phyloP scores from a whole-genome alignment of 2,888 invertebrate species.

The Nephrotoma appendiculata region DNA sequence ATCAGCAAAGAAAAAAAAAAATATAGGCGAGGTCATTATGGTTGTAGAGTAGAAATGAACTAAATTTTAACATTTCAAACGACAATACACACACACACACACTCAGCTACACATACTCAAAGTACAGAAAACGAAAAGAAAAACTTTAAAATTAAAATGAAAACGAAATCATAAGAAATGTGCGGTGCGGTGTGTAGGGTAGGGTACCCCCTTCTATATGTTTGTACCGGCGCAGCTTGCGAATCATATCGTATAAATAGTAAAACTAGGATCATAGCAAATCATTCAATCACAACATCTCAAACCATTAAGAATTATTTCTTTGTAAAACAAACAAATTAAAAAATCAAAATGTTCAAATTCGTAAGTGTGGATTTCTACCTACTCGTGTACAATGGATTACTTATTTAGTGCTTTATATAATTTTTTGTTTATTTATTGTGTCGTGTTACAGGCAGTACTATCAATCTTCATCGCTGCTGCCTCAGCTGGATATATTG shows the following conservation, averaged over 20 bases:
- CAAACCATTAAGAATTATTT: slow-evolving; percentile 16
- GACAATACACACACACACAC: neutral
- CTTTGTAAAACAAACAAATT: slow-evolving; percentile 16
- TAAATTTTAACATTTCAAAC: slow-evolving; percentile 1
- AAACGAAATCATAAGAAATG: neutral
- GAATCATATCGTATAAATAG: slow-evolving; percentile 28
- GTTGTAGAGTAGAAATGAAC: neutral
- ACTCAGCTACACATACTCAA: neutral
- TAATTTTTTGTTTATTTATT: slow-evolving; percentile 6
- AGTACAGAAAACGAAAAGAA: neutral
- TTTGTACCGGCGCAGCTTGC: neutral
- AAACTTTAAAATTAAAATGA: neutral
- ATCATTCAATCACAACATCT: slow-evolving; percentile 26
- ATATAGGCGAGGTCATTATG: neutral
- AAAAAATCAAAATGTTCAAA: slow-evolving; percentile 29
- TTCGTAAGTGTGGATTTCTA: slow-evolving; percentile 25
- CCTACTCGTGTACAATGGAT: neutral
- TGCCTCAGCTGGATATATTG: slow-evolving; percentile 29
- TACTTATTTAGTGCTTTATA: neutral
- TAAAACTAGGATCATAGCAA: slow-evolving; percentile 21
- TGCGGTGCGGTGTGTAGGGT: neutral
- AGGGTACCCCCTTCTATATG: slow-evolving; percentile 1
- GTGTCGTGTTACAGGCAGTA: slow-evolving; percentile 17
- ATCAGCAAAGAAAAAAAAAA: neutral
- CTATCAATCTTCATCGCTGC: slow-evolving; percentile 33